Conservation (phyloP, 2,888 invertebrate species). For the Trichacis sp. region DNA sequence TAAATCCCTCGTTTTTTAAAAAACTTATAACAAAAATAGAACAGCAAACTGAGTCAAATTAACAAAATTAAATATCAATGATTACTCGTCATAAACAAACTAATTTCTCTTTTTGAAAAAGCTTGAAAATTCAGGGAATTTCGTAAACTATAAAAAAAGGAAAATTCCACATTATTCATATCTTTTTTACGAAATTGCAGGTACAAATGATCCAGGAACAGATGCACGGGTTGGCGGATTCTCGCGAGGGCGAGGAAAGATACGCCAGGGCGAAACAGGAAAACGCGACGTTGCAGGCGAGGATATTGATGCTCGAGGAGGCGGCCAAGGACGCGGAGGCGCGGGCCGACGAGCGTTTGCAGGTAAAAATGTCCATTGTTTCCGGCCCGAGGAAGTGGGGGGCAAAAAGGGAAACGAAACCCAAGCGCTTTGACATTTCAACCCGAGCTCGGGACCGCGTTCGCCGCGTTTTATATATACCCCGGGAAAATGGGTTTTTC, state of each 20-base stretch:
- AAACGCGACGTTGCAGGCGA: constrained; percentile 90
- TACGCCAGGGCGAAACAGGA: constrained; percentile 92
- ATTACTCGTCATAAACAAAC: too few species aligned
- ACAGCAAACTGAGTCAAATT: too few species aligned
- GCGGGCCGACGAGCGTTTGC: constrained; percentile 70
- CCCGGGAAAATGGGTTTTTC: not conserved
- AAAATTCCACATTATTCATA: too few species aligned
- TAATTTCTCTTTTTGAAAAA: too few species aligned
- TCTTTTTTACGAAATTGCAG: constrained; percentile 71
- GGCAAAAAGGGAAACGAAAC: not conserved
- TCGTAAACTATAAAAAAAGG: too few species aligned
- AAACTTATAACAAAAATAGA: too few species aligned
- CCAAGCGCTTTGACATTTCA: not conserved
- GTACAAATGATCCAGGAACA: constrained; percentile 93
- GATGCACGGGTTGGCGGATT: constrained; percentile 89
- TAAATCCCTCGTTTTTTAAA: too few species aligned
- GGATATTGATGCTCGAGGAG: constrained; percentile 93
- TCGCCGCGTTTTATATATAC: not conserved
- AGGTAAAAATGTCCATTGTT: constrained; percentile 58
- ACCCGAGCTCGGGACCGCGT: not conserved
- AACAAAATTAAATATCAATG: too few species aligned
- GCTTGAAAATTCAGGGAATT: too few species aligned
- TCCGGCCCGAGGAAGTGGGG: not conserved
- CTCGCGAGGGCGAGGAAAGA: constrained; percentile 88
- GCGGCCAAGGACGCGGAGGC: constrained; percentile 68